Evolutionary conservation across 2,888 invertebrate genomes (phyloP).

Genomic region (Carterocephalus palaemon): DNA sequence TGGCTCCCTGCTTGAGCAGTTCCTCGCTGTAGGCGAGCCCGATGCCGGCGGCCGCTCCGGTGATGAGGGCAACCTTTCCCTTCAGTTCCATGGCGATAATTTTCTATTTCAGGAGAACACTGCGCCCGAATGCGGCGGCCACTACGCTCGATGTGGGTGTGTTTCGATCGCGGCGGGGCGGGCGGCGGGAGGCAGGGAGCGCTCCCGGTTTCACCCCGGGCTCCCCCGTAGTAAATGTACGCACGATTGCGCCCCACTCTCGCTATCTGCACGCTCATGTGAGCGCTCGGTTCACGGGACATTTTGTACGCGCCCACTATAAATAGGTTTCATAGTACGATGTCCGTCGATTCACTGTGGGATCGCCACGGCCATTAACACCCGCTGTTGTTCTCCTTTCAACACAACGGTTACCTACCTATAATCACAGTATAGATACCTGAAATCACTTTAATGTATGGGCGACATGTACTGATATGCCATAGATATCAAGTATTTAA

Average conservation of each 20-base stretch:
- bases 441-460: too few relatives aligned
- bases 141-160: slow-evolving; percentile 44
- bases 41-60: slow-evolving; percentile 86
- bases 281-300: slow-evolving; percentile 35
- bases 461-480: too few relatives aligned
- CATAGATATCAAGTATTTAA: too few relatives aligned
- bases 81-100: slow-evolving; percentile 81
- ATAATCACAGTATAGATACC: too few relatives aligned
- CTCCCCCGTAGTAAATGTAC: slow-evolving; percentile 69
- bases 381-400: slow-evolving; percentile 1
- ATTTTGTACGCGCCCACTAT: slow-evolving; percentile 32
- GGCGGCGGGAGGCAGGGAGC: slow-evolving; percentile 34
- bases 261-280: slow-evolving; percentile 46
- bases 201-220: slow-evolving; percentile 49
- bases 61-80: slow-evolving; percentile 85
- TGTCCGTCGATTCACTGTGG: slow-evolving; percentile 29
- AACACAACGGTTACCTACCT: too few relatives aligned
- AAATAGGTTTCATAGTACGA: slow-evolving; percentile 36
- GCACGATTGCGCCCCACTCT: slow-evolving; percentile 63
- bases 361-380: slow-evolving; percentile 16
- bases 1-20: slow-evolving; percentile 84
- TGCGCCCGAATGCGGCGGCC: slow-evolving; percentile 54
- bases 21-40: slow-evolving; percentile 86
- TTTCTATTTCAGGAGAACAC: slow-evolving; percentile 39
- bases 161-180: slow-evolving; percentile 63